phyloP scores from a whole-genome alignment of 2,888 invertebrate genomes.

The Colostygia pectinataria region DNA sequence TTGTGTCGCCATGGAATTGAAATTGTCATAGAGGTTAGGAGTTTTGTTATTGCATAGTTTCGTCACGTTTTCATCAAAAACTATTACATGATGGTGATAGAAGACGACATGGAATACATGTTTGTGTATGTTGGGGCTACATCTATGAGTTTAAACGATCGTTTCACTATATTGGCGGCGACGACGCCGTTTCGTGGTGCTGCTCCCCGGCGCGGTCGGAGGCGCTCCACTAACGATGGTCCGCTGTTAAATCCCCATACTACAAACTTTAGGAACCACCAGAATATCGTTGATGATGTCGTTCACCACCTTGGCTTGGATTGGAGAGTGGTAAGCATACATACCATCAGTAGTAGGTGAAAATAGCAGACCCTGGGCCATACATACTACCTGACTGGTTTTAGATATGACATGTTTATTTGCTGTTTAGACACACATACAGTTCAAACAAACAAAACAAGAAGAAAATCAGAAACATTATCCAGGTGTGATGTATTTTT shows the following conservation, averaged over 20 bases:
- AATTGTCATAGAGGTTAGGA: conserved; percentile 3
- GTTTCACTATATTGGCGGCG: conserved; percentile 57
- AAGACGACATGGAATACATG: conserved; percentile 67
- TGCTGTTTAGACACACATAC: too few species aligned
- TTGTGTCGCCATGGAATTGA: neutral
- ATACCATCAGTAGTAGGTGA: too few species aligned
- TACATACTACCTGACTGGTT: too few species aligned
- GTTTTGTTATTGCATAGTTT: conserved; percentile 5
- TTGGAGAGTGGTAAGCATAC: conserved; percentile 48
- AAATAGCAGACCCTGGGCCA: too few species aligned
- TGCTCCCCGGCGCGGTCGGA: conserved; percentile 11
- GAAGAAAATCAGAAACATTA: too few species aligned
- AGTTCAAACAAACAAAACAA: too few species aligned
- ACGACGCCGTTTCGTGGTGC: conserved; percentile 20
- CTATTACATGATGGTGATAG: conserved; percentile 33
- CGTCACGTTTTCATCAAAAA: conserved; percentile 9
- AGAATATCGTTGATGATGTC: conserved; percentile 51
- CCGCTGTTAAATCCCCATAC: conserved; percentile 31
- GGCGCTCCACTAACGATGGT: conserved; percentile 14
- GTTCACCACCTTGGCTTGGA: conserved; percentile 58
- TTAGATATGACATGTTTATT: too few species aligned
- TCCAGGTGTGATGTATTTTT: too few species aligned
- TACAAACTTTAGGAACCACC: conserved; percentile 40
- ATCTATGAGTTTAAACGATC: conserved; percentile 55
- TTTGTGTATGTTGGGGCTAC: conserved; percentile 73